phyloP scores from a whole-genome alignment of 2,797 vertebrate species.

The Serranus cabrilla region DNA sequence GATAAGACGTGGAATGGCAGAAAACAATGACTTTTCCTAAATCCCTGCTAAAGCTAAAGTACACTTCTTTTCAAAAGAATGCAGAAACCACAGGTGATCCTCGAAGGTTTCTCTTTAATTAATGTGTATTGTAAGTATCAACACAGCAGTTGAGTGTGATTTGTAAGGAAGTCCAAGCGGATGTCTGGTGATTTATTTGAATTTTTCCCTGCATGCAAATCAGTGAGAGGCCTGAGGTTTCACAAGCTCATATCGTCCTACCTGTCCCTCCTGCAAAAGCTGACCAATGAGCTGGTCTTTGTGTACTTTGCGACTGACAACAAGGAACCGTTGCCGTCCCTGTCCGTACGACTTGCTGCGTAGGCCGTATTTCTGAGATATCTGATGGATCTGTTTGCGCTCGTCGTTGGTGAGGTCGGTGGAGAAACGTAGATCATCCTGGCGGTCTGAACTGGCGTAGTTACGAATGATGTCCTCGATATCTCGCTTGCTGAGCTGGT shows the following conservation, averaged over 20 bases:
- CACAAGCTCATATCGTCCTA: slow-evolving; percentile 95
- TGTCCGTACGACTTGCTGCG: slow-evolving; percentile 97
- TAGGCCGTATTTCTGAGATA: slow-evolving; percentile 94
- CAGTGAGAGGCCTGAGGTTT: slow-evolving; percentile 92
- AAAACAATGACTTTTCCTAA: slow-evolving; percentile 39
- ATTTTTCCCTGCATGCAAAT: slow-evolving; percentile 67
- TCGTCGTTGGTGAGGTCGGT: slow-evolving; percentile 96
- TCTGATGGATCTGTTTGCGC: slow-evolving; percentile 95
- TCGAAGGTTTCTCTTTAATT: slow-evolving; percentile 59
- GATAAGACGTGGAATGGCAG: slow-evolving; percentile 63
- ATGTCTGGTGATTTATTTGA: slow-evolving; percentile 1
- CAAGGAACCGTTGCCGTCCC: slow-evolving; percentile 92
- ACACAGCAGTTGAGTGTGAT: slow-evolving; percentile 58
- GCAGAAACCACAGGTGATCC: slow-evolving; percentile 70
- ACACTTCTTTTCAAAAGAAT: slow-evolving; percentile 70
- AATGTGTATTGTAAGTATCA: slow-evolving; percentile 55
- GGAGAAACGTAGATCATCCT: slow-evolving; percentile 96
- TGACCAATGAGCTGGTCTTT: slow-evolving; percentile 95
- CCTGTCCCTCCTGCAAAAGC: slow-evolving; percentile 95
- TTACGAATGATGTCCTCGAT: slow-evolving; percentile 96
- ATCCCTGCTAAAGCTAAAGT: slow-evolving; percentile 56
- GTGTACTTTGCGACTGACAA: slow-evolving; percentile 95
- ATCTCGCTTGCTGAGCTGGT: slow-evolving; percentile 92
- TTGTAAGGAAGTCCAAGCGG: slow-evolving; percentile 55
- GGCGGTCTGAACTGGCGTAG: slow-evolving; percentile 92